A percentile compares a stretch with the other conserved stretches of the same genome.
Evolutionary conservation across 2,113 vertebrate species (phyloP).

Genomic region (Passer montanus): DNA sequence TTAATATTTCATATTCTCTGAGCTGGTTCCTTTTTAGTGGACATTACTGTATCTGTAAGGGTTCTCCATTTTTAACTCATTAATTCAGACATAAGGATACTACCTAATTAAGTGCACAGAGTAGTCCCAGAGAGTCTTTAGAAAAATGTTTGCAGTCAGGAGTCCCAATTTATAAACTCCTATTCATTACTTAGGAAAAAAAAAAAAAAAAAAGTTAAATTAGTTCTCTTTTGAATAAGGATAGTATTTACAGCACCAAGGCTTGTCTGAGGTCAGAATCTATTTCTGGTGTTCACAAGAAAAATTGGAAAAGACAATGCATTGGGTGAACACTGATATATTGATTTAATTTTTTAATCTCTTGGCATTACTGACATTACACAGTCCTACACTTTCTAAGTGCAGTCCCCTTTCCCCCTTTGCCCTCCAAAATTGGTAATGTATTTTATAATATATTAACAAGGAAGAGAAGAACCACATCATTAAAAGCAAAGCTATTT

Average conservation of each 20-base stretch:
- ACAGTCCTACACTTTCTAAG: background rate
- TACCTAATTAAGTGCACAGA: background rate
- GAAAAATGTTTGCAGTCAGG: background rate
- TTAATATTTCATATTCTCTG: background rate
- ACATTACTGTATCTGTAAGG: background rate
- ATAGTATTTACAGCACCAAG: background rate
- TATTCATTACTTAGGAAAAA: background rate
- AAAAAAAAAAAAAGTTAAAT: background rate
- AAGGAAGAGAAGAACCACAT: conserved; percentile 16
- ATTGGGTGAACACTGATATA: background rate
- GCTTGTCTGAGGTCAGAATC: background rate
- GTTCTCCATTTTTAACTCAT: background rate
- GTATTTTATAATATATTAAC: conserved; percentile 9
- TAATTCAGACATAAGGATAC: background rate
- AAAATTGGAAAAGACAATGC: background rate
- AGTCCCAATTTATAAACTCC: background rate
- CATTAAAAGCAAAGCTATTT: conserved; percentile 24
- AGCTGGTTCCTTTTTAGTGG: background rate
- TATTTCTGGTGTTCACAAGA: background rate
- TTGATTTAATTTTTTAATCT: conserved; percentile 31
- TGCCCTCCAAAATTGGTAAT: conserved; percentile 8
- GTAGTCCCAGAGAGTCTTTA: background rate
- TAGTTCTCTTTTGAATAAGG: background rate
- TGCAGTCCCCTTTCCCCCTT: background rate
- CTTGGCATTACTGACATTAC: background rate